Evolutionary conservation across 2,113 vertebrate species (phyloP), one percentile per base, ranked within the genome.

Genomic region (Protobothrops mucrosquamatus): DNA sequence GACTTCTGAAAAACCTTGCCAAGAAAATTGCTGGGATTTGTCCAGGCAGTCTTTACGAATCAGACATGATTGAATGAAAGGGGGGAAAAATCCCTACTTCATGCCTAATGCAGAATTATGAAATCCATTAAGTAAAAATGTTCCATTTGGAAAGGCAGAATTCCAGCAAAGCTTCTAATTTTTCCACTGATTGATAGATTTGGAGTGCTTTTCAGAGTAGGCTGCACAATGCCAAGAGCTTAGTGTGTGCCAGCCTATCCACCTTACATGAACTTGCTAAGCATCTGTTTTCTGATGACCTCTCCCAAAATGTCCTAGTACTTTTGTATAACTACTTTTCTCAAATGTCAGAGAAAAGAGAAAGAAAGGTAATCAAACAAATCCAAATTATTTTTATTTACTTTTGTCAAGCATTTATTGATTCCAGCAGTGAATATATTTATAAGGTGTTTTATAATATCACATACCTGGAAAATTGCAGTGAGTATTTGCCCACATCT

Each of bases 121-220:
- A 91, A 95, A 93, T 96, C 95, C 95, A 97, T 96, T 97, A 97
- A 95, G 94, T 94, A 96, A 95, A 97, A 95, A 96, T 92, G 96
- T 94, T 97, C 94, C 97, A 96, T 97, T 96, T 96, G 95, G 95
- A 96, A 93, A 97, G 96, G 96, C 95, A 96, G 93, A 93, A 96
- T 96, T 96, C 96, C 96, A 97, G 95, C 87, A 96, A 97, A 96
- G 95, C 94, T 95, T 96, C 96, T 96, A 95, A 96, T 96, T 97
- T 97, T 97, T 96, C 97, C 96, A 94, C 88, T 96, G 96, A 97
- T 95, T 97, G 96, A 97, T 97, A 96, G 95, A 94, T 96, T 97
- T 97, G 94, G 96, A 97, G 93, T 93, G 94, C 87, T 94, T 94
- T 96, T 95, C 85, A 94, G 93, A 95, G 95, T 93, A 89, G 94